Evolutionary conservation across 2,888 invertebrate species (phyloP).

Genomic region (Hypselothyrea guttata): DNA sequence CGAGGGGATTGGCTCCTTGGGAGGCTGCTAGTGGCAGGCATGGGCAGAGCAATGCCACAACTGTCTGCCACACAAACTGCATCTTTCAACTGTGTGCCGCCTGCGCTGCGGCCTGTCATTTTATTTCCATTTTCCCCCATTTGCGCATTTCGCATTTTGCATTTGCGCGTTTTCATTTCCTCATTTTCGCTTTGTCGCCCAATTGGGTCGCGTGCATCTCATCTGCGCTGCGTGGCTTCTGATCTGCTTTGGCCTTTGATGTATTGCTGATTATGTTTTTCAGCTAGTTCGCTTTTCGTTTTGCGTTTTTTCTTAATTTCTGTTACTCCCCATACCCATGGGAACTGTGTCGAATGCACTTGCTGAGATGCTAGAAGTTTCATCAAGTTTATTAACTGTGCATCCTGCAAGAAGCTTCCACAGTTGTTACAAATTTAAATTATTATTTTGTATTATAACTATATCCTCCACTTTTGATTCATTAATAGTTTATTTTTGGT

Average conservation of each 20-base stretch:
- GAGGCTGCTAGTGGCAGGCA: slow-evolving; percentile 29
- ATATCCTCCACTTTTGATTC: too few species aligned
- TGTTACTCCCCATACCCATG: too few species aligned
- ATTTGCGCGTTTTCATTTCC: neutral
- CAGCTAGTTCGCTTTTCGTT: too few species aligned
- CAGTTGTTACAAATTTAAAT: too few species aligned
- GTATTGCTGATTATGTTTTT: neutral
- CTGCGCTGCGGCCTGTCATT: slow-evolving; percentile 13
- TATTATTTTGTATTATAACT: too few species aligned
- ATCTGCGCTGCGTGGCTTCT: slow-evolving; percentile 36
- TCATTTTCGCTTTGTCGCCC: neutral
- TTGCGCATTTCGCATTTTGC: neutral
- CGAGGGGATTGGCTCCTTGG: slow-evolving; percentile 44
- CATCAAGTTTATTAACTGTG: too few species aligned
- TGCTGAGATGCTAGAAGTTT: neutral
- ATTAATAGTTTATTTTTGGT: too few species aligned
- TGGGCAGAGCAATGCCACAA: slow-evolving; percentile 2
- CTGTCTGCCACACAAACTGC: slow-evolving; percentile 34
- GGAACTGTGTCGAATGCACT: too few species aligned
- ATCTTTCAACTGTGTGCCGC: slow-evolving; percentile 29
- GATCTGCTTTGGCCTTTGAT: slow-evolving; percentile 20
- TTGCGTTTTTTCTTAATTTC: too few species aligned
- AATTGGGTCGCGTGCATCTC: slow-evolving; percentile 39
- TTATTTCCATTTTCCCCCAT: slow-evolving; percentile 21
- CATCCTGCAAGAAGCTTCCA: too few species aligned